Percentiles rank a stretch among this genome's conserved stretches.
Conservation (phyloP, 1,140 invertebrate species). For the Geopemphigus sp. region DNA sequence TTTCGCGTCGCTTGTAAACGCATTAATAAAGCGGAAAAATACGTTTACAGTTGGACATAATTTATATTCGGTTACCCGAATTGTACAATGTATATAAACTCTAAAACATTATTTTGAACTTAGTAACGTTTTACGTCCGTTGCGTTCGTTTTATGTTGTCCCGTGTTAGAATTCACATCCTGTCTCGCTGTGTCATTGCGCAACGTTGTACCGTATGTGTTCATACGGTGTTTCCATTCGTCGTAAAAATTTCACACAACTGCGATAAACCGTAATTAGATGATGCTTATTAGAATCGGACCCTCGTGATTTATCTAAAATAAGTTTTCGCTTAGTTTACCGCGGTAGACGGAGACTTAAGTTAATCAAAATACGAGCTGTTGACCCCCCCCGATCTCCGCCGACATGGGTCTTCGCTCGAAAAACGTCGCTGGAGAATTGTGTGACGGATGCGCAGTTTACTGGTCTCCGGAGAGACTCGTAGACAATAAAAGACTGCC, state of each 20-base stretch:
- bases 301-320: constrained; percentile 41
- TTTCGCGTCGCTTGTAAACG: too few relatives aligned
- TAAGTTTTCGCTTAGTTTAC: constrained; percentile 30
- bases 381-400: neutral
- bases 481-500: constrained; percentile 16
- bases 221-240: too few relatives aligned
- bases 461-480: constrained; percentile 31
- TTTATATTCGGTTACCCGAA: too few relatives aligned
- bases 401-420: neutral
- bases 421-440: constrained; percentile 8
- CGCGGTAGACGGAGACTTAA: neutral
- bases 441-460: neutral
- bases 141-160: too few relatives aligned
- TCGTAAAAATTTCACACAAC: neutral
- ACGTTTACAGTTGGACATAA: too few relatives aligned
- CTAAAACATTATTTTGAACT: too few relatives aligned
- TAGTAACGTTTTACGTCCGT: too few relatives aligned
- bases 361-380: constrained; percentile 35
- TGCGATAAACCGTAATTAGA: constrained; percentile 21
- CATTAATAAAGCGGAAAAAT: too few relatives aligned
- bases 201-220: too few relatives aligned
- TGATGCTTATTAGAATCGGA: constrained; percentile 4
- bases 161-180: too few relatives aligned
- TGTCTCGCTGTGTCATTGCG: too few relatives aligned
- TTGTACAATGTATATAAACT: too few relatives aligned